Evolutionary conservation across 2,888 invertebrate genomes (phyloP).

Genomic region (Drosophila vallismaia): DNA sequence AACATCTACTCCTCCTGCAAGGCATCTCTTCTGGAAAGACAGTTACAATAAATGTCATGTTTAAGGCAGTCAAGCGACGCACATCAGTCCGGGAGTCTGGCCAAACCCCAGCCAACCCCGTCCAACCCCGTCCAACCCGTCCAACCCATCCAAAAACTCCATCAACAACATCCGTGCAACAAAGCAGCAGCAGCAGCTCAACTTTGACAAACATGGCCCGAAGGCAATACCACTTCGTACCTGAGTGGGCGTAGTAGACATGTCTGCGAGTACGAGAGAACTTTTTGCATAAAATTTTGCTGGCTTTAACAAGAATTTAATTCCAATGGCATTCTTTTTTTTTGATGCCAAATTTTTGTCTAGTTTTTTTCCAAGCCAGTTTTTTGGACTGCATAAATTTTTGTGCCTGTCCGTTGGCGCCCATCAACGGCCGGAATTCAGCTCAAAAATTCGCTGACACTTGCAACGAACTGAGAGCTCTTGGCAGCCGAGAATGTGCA

Average conservation of each 20-base stretch:
- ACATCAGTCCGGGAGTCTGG: conserved; percentile 56
- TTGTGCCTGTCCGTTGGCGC: conserved; percentile 40
- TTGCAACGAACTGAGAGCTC: conserved; percentile 27
- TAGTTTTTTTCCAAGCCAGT: background rate
- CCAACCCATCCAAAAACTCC: conserved; percentile 30
- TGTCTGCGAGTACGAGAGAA: conserved; percentile 44
- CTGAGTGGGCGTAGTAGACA: conserved; percentile 58
- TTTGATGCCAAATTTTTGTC: conserved; percentile 19
- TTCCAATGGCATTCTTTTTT: conserved; percentile 11
- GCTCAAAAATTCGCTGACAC: conserved; percentile 47
- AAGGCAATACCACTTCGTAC: conserved; percentile 55
- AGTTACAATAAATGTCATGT: conserved; percentile 82
- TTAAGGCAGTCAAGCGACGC: conserved; percentile 69
- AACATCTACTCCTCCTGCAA: conserved; percentile 30
- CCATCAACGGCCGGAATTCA: conserved; percentile 37
- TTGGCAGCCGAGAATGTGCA: conserved; percentile 51
- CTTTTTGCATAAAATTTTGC: conserved; percentile 63
- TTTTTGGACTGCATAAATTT: conserved; percentile 37
- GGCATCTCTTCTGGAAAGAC: conserved; percentile 47
- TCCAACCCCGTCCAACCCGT: conserved; percentile 3
- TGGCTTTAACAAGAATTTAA: conserved; percentile 39
- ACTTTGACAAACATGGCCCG: conserved; percentile 57
- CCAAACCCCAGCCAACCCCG: conserved; percentile 2
- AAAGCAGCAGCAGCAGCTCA: conserved; percentile 9
- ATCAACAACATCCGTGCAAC: conserved; percentile 37